phyloP scores from a whole-genome alignment of 2,797 vertebrate genomes.

The Loriculus beryllinus region DNA sequence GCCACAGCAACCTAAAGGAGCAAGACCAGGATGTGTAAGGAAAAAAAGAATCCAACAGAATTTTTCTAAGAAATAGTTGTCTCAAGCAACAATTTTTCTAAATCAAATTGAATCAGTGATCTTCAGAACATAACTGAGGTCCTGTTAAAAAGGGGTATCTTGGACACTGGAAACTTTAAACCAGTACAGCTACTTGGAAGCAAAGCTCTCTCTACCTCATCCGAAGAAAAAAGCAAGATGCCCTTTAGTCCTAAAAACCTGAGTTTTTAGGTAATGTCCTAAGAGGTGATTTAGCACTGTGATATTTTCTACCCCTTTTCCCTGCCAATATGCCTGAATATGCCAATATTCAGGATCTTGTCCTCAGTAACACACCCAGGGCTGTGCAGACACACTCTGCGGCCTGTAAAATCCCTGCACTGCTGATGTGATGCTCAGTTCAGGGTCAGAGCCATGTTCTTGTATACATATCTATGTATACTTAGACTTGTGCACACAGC shows the following conservation, averaged over 20 bases:
- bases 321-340: too few species aligned
- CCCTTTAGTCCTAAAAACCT: background rate
- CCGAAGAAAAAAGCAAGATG: background rate
- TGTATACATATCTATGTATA: background rate
- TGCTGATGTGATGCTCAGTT: background rate
- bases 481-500: background rate
- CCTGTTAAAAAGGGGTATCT: background rate
- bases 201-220: background rate
- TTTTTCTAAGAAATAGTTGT: background rate
- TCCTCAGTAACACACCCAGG: background rate
- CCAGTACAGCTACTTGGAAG: background rate
- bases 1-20: background rate
- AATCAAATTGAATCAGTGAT: background rate
- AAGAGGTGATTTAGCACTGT: background rate
- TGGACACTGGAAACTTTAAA: background rate
- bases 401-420: background rate
- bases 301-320: background rate
- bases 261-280: background rate
- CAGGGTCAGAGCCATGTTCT: background rate
- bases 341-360: background rate
- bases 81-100: background rate
- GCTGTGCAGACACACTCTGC: background rate
- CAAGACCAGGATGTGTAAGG: background rate
- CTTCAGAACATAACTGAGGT: background rate
- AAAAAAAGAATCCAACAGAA: accelerated